A percentile compares a stretch with the other conserved stretches of the same genome.
These are phyloP conservation scores for Tetramorium simillimum DNA, from an alignment of 1,140 invertebrate genomes.

Conservation along the genomic window DNA sequence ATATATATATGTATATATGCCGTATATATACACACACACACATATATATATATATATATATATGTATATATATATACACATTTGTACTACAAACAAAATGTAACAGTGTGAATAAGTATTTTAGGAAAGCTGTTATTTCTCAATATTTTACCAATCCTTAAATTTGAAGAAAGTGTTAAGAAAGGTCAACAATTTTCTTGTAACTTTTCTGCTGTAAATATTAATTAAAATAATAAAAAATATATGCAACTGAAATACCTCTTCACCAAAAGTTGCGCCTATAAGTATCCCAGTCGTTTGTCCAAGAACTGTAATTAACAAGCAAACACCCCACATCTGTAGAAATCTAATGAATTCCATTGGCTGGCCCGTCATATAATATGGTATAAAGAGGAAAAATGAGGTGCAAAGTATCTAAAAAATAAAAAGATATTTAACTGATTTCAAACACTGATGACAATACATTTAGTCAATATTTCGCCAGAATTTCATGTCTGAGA, in stretches of 20 bases:
- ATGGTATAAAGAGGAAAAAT: constrained; percentile 91
- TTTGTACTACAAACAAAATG: no score
- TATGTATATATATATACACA: no score
- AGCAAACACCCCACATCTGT: constrained; percentile 90
- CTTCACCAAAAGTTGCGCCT: constrained; percentile 90
- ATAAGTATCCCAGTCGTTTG: constrained; percentile 92
- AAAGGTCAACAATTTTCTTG: no score
- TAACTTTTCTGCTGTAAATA: no score
- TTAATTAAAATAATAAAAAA: not conserved
- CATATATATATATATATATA: no score
- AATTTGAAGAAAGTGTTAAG: no score
- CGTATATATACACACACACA: no score
- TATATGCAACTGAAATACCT: constrained; percentile 84
- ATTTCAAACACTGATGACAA: constrained; percentile 38
- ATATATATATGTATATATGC: no score
- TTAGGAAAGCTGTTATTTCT: no score
- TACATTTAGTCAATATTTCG: constrained; percentile 4
- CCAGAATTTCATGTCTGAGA: not conserved
- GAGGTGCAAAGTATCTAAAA: constrained; percentile 90
- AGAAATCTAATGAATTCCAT: constrained; percentile 88
- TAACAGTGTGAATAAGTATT: no score
- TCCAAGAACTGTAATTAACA: constrained; percentile 90
- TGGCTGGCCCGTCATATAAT: constrained; percentile 94
- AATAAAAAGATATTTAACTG: not conserved
- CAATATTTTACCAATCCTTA: no score